Evolutionary conservation across 2,888 invertebrate genomes (phyloP).

Genomic region (Trichacis sp.): DNA sequence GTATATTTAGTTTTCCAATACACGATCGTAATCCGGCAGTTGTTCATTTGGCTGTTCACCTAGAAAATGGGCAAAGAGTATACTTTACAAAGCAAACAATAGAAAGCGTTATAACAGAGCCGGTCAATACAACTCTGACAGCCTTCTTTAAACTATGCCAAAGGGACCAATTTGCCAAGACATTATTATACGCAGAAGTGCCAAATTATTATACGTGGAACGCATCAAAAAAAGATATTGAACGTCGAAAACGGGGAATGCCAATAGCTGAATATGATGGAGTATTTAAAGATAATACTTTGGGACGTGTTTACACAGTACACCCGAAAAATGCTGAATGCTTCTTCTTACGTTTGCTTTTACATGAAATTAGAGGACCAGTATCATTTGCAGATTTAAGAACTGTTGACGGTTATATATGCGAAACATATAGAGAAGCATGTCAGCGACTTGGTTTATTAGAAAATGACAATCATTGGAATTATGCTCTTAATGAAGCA

Average conservation of each 20-base stretch:
- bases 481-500: constrained; percentile 11
- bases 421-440: constrained; percentile 43
- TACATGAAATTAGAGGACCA: constrained; percentile 46
- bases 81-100: constrained; percentile 46
- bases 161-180: constrained; percentile 58
- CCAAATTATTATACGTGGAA: constrained; percentile 18
- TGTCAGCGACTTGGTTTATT: constrained; percentile 26
- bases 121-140: constrained; percentile 42
- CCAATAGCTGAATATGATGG: constrained; percentile 38
- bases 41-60: constrained; percentile 35
- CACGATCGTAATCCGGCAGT: neutral
- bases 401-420: constrained; percentile 42
- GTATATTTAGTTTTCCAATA: neutral
- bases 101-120: too few species aligned
- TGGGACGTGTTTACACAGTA: constrained; percentile 50
- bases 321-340: constrained; percentile 46
- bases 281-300: constrained; percentile 43
- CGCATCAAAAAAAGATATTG: constrained; percentile 2
- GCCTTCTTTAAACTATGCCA: constrained; percentile 59
- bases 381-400: constrained; percentile 45
- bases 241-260: constrained; percentile 14
- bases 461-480: constrained; percentile 51
- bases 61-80: constrained; percentile 52
- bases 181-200: constrained; percentile 51
- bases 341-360: constrained; percentile 47